Conservation (phyloP, 2,113 vertebrate species). For the Genyomyrus donnyi region DNA sequence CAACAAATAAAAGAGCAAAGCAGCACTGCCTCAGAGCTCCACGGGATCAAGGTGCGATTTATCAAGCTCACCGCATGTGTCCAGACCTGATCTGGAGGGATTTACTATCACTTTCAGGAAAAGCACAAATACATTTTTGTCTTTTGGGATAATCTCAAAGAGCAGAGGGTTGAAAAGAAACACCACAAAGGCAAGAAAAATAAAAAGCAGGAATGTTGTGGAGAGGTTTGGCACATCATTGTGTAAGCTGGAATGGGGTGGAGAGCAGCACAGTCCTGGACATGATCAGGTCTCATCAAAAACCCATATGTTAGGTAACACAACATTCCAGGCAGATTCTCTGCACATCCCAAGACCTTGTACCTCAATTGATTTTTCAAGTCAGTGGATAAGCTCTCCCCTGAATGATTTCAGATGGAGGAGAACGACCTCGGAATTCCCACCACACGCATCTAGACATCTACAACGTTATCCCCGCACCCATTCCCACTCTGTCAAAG, state of each 20-base stretch:
- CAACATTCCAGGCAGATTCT: conserved; percentile 27
- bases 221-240: background rate
- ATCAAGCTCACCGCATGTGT: background rate
- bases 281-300: conserved; percentile 25
- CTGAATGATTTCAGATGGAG: background rate
- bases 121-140: background rate
- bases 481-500: background rate
- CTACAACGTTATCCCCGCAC: background rate
- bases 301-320: conserved; percentile 22
- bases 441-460: background rate
- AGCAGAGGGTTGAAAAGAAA: background rate
- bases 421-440: conserved; percentile 25
- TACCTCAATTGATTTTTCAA: background rate
- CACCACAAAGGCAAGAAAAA: background rate
- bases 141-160: background rate
- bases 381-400: background rate
- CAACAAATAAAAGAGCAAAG: background rate
- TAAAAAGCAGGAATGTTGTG: background rate
- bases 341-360: background rate
- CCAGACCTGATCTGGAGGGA: conserved; percentile 5
- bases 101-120: conserved; percentile 1
- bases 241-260: conserved; percentile 23
- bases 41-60: background rate
- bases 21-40: conserved; percentile 2
- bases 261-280: conserved; percentile 42